Base-by-base conservation (phyloP, 1,140 invertebrate genomes). In the Chlorops oryzae region DNA sequence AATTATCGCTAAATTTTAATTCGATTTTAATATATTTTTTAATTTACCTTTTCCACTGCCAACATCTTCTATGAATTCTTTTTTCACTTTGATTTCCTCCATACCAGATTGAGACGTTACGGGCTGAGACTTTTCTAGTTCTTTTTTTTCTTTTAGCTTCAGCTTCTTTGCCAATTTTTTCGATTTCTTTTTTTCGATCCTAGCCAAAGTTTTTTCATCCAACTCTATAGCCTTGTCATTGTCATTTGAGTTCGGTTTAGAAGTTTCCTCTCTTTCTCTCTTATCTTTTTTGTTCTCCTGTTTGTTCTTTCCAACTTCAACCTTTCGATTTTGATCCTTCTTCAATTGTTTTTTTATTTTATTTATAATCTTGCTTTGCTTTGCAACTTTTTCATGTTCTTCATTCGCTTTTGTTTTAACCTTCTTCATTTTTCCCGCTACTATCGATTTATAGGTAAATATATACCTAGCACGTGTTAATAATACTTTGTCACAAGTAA, bases 121-220 rank as follows among this genome's bases (percentile, higher is more conserved):
- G n/a, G n/a, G n/a, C 15, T 32, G 9, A 20, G 37, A 7, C 15
- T 7, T 17, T 20, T 39, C 6, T 17, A 10, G 9, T 17, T 39
- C 15, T 34, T 62, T 66, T 5, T 50, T 53, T 5, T 55, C 35
- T 13, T 60, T 54, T 7, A 63, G 68, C 20, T 63, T 68, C 0
- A 65, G 39, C 25, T 68, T 68, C 27, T 68, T 62, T 6, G 65
- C 62, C 25, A 49, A 48, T 34, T 68, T 68, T n/a, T 68, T 68
- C 1, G 59, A 62, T 20, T 68, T 68, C 47, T 68, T 68, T 37
- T 68, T 68, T 43, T 63, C 56, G 20, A 68, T 68, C 37, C 60
- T 65, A 20, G 61, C 63, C 17, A 60, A 4, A 21, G 66, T 61
- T 3, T 55, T 51, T 0, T 24, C 42, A 1, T 54, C 44, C 21